Evolutionary conservation across 37 sponge, comb jelly and placozoan species (phyloP).

Genomic region (Chondrosia reniformis): DNA sequence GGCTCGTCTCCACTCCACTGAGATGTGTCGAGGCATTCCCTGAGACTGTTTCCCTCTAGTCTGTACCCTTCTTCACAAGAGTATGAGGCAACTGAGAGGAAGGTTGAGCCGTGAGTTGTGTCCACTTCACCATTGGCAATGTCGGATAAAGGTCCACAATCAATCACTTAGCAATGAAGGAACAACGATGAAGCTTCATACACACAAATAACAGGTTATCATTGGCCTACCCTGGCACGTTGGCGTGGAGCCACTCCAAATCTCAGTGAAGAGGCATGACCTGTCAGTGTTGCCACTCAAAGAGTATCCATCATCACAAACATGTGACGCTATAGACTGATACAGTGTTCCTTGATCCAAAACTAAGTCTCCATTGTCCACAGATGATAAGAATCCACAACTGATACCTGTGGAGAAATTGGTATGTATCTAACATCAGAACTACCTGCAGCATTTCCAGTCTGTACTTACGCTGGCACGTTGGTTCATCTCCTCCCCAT

Average conservation of each 20-base stretch:
- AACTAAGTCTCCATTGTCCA: too few relatives aligned
- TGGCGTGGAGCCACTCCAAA: slow-evolving; percentile 4
- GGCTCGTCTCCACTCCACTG: not conserved
- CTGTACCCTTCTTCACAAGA: not conserved
- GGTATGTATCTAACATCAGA: too few relatives aligned
- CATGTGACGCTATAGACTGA: too few relatives aligned
- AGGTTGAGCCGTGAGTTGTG: not conserved
- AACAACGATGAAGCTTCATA: not conserved
- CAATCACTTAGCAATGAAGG: slow-evolving; percentile 1
- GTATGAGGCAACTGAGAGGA: not conserved
- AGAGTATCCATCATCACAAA: too few relatives aligned
- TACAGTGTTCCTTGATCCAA: too few relatives aligned
- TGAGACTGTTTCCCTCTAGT: not conserved
- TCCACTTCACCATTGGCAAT: not conserved
- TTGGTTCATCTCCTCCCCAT: too few relatives aligned
- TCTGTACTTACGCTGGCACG: too few relatives aligned
- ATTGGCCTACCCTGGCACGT: slow-evolving; percentile 5
- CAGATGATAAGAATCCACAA: too few relatives aligned
- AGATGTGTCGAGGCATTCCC: not conserved
- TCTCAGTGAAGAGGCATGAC: too few relatives aligned
- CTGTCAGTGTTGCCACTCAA: too few relatives aligned
- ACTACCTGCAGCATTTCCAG: too few relatives aligned
- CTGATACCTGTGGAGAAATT: not conserved
- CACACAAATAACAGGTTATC: too few relatives aligned
- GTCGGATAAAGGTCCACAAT: not conserved